Evolutionary conservation across 2,888 invertebrate species (phyloP).

Genomic region (Apomyelois bistriatella): DNA sequence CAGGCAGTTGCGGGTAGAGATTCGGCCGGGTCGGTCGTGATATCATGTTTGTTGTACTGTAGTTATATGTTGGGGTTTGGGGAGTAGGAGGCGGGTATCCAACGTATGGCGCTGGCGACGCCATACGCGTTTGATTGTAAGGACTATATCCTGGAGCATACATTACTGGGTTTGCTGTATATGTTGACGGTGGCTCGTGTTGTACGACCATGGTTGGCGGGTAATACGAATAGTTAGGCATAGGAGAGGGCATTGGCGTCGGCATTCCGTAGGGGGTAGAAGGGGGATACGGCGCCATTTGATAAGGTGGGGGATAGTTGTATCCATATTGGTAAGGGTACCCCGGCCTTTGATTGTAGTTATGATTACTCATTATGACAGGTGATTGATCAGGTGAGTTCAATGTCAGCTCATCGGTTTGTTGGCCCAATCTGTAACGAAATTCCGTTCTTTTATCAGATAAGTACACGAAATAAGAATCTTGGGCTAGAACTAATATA

Average conservation of each 20-base stretch:
- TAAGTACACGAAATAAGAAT: too few species aligned
- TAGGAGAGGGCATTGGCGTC: slow-evolving; percentile 34
- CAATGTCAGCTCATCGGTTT: slow-evolving; percentile 61
- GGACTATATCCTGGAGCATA: slow-evolving; percentile 47
- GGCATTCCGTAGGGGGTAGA: slow-evolving; percentile 60
- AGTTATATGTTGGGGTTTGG: slow-evolving; percentile 49
- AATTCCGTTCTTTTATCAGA: too few species aligned
- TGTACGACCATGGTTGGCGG: slow-evolving; percentile 33
- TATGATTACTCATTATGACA: slow-evolving; percentile 61
- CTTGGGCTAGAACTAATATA: too few species aligned
- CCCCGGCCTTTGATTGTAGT: slow-evolving; percentile 57
- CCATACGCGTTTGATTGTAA: slow-evolving; percentile 65
- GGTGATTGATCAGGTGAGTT: slow-evolving; percentile 45
- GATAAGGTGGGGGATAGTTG: slow-evolving; percentile 50
- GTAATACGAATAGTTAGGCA: slow-evolving; percentile 50
- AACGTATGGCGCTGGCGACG: slow-evolving; percentile 52
- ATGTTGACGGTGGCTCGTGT: slow-evolving; percentile 40
- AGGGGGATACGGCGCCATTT: slow-evolving; percentile 51
- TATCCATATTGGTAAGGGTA: slow-evolving; percentile 51
- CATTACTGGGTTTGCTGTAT: slow-evolving; percentile 41
- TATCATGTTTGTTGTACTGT: slow-evolving; percentile 67
- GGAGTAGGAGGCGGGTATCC: slow-evolving; percentile 39
- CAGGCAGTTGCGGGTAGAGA: slow-evolving; percentile 52
- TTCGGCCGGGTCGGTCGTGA: slow-evolving; percentile 53
- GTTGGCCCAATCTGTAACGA: slow-evolving; percentile 60